phyloP scores from a whole-genome alignment of 2,113 vertebrate species.

The Solea senegalensis region DNA sequence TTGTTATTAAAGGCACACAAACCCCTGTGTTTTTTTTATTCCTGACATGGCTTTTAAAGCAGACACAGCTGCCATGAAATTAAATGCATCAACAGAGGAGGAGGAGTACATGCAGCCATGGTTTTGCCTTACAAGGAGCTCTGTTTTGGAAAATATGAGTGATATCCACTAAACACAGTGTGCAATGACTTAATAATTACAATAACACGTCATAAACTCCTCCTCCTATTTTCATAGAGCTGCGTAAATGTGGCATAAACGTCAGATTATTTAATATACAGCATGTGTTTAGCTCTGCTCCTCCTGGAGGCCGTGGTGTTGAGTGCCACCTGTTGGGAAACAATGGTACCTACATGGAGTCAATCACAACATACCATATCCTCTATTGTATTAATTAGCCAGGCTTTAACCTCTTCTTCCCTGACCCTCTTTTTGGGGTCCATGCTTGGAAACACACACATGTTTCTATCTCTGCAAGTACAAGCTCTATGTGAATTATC shows the following conservation, averaged over 20 bases:
- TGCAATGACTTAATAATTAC: constrained; percentile 18
- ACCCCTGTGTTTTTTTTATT: constrained; percentile 25
- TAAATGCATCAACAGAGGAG: constrained; percentile 45
- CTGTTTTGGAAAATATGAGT: constrained; percentile 46
- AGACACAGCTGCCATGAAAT: constrained; percentile 49
- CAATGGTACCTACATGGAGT: constrained; percentile 10
- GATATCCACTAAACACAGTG: constrained; percentile 17
- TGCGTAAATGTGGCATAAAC: constrained; percentile 25
- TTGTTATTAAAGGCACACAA: constrained; percentile 49
- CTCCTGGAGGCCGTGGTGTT: constrained; percentile 36
- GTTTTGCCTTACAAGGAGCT: constrained; percentile 55
- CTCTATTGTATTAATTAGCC: constrained; percentile 29
- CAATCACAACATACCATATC: constrained; percentile 19
- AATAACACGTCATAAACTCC: constrained; percentile 4
- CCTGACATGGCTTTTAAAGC: constrained; percentile 27
- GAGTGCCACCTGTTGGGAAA: constrained; percentile 64
- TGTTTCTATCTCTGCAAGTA: too few species aligned
- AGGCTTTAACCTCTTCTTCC: neutral
- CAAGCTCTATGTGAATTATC: too few species aligned
- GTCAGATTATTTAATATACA: constrained; percentile 33
- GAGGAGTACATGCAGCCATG: constrained; percentile 11
- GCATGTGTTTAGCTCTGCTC: neutral
- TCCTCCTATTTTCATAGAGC: neutral
- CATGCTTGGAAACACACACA: too few species aligned
- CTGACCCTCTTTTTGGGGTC: too few species aligned